Conservation (phyloP, 2,888 invertebrate species). For the Fragum fragum region DNA sequence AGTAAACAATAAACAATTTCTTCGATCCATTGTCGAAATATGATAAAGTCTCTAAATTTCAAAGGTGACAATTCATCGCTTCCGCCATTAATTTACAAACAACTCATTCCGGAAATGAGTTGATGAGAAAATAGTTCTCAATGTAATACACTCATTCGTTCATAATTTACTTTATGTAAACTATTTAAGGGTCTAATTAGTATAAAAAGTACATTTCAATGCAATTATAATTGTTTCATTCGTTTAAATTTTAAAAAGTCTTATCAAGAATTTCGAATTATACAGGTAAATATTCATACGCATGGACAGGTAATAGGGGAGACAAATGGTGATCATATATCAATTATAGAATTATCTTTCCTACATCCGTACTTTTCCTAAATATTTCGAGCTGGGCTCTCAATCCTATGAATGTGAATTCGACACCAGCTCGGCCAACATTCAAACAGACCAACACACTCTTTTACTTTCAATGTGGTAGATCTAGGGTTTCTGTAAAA, state of each 20-base stretch:
- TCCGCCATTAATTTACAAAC: conserved; percentile 50
- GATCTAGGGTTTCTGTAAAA: too few relatives aligned
- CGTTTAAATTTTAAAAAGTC: too few relatives aligned
- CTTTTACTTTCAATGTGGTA: too few relatives aligned
- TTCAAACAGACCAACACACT: too few relatives aligned
- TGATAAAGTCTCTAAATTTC: conserved; percentile 34
- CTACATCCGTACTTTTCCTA: too few relatives aligned
- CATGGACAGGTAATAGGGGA: neutral
- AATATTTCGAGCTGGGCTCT: too few relatives aligned
- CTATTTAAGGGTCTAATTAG: too few relatives aligned
- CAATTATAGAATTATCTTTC: too few relatives aligned
- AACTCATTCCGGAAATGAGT: conserved; percentile 18
- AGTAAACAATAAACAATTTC: neutral
- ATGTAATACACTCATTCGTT: neutral
- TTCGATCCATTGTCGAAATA: conserved; percentile 11
- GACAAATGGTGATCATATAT: neutral
- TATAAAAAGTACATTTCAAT: too few relatives aligned
- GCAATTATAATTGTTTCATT: too few relatives aligned
- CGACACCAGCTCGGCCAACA: too few relatives aligned
- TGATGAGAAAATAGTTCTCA: neutral
- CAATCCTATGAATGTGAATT: too few relatives aligned
- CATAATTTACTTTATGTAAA: neutral
- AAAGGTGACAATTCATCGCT: conserved; percentile 59
- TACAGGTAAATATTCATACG: conserved; percentile 15
- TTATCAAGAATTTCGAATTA: neutral